Evolutionary conservation across 35 echinoderm and acorn worm species (phyloP).

Genomic region (Eucidaris tribuloides): DNA sequence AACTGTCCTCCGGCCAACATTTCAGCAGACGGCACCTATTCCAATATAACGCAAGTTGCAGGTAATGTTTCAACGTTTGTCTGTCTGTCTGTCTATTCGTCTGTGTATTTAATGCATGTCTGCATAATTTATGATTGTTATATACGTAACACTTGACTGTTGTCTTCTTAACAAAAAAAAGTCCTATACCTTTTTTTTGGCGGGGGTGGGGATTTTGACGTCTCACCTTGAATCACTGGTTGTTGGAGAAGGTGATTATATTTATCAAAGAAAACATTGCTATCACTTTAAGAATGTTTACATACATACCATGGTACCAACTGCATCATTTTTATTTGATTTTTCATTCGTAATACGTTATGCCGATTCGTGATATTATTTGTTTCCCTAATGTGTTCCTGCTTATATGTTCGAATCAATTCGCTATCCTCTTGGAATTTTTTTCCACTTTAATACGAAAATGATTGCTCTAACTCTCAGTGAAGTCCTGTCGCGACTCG

Average conservation of each 20-base stretch:
- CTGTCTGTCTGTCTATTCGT: background rate
- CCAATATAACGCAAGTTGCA: constrained; percentile 53
- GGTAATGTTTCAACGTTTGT: constrained; percentile 9
- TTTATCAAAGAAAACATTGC: too few relatives aligned
- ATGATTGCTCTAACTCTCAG: background rate
- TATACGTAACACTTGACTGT: background rate
- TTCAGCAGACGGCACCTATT: constrained; percentile 19
- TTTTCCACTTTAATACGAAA: background rate
- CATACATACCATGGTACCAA: too few relatives aligned
- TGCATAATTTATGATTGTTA: background rate
- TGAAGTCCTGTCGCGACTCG: background rate
- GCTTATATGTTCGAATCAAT: background rate
- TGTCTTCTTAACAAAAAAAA: too few relatives aligned
- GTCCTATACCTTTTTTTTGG: too few relatives aligned
- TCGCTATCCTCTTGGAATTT: background rate
- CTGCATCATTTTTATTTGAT: too few relatives aligned
- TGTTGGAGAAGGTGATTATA: too few relatives aligned
- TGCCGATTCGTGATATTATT: too few relatives aligned
- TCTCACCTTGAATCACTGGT: too few relatives aligned
- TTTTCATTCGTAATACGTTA: too few relatives aligned
- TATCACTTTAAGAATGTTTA: background rate
- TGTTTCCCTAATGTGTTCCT: background rate
- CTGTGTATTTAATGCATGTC: background rate
- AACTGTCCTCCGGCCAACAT: constrained; percentile 83
- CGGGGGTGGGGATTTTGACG: too few relatives aligned